Percentiles rank a stretch among this genome's conserved stretches.
These are phyloP conservation scores for Patella ulyssiponensis DNA, from an alignment of 2,888 invertebrate species.

Conservation along the genomic window DNA sequence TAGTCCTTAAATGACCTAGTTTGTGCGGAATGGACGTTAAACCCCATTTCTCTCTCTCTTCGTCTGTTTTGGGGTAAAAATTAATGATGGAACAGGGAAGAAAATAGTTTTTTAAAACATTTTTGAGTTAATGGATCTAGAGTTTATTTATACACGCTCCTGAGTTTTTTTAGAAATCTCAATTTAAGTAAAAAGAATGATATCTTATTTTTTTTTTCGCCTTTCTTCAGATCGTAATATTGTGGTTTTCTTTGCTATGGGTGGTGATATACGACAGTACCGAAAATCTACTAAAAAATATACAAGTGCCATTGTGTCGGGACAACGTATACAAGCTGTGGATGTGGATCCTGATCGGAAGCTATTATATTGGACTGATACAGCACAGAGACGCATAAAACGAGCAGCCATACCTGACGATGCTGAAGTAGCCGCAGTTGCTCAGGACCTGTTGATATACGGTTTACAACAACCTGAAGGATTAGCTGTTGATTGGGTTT, in stretches of 20 bases:
- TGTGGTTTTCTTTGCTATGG: slow-evolving; percentile 80
- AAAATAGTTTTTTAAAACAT: neutral
- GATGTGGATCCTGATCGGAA: slow-evolving; percentile 85
- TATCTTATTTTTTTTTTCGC: neutral
- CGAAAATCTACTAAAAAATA: slow-evolving; percentile 63
- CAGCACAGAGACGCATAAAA: slow-evolving; percentile 90
- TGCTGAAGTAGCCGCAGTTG: slow-evolving; percentile 76
- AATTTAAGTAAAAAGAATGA: too few species aligned
- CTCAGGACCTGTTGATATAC: slow-evolving; percentile 88
- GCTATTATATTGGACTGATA: slow-evolving; percentile 93
- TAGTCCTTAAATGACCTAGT: too few species aligned
- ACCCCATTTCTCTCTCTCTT: too few species aligned
- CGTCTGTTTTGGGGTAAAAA: too few species aligned
- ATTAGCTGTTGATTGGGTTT: slow-evolving; percentile 93
- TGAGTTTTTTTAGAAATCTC: too few species aligned
- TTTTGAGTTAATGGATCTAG: slow-evolving; percentile 25
- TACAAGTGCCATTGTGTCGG: slow-evolving; percentile 83
- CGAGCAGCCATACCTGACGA: slow-evolving; percentile 86
- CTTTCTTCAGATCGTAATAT: slow-evolving; percentile 34
- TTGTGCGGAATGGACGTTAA: too few species aligned
- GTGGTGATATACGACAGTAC: slow-evolving; percentile 81
- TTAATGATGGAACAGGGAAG: neutral
- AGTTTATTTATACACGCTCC: neutral
- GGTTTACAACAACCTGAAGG: slow-evolving; percentile 79
- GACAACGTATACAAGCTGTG: slow-evolving; percentile 90